phyloP scores from a whole-genome alignment of 2,113 vertebrate species.

The Mungos mungo region DNA sequence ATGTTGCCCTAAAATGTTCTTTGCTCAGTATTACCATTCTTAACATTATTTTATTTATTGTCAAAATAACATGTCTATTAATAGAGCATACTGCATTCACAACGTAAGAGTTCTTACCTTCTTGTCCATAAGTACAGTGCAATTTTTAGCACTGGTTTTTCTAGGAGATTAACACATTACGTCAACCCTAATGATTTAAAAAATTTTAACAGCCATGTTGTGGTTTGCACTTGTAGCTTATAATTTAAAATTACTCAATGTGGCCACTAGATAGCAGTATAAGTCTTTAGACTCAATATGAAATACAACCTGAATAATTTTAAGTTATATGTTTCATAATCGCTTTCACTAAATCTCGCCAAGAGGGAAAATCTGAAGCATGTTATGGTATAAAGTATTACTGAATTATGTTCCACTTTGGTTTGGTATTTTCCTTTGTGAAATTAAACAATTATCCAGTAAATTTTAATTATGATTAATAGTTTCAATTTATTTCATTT shows the following conservation, averaged over 20 bases:
- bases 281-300: conserved; percentile 61
- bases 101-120: not conserved
- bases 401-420: conserved; percentile 31
- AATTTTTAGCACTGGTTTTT: not conserved
- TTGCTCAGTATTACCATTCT: not conserved
- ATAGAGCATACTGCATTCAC: not conserved
- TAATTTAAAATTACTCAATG: conserved; percentile 33
- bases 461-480: not conserved
- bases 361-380: conserved; percentile 43
- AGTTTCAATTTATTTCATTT: not conserved
- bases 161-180: not conserved
- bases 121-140: not conserved
- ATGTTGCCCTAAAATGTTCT: not conserved
- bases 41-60: not conserved
- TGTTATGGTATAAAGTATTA: conserved; percentile 47
- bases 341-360: conserved; percentile 51
- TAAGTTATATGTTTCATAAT: not conserved
- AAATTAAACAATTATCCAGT: conserved; percentile 33
- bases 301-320: not conserved
- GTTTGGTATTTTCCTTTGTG: not conserved
- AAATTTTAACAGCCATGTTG: not conserved
- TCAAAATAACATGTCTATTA: not conserved
- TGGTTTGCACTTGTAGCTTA: not conserved
- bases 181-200: conserved; percentile 23
- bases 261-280: conserved; percentile 84